Conservation (phyloP, 2,888 invertebrate genomes). For the Lasioglossum oenotherae region DNA sequence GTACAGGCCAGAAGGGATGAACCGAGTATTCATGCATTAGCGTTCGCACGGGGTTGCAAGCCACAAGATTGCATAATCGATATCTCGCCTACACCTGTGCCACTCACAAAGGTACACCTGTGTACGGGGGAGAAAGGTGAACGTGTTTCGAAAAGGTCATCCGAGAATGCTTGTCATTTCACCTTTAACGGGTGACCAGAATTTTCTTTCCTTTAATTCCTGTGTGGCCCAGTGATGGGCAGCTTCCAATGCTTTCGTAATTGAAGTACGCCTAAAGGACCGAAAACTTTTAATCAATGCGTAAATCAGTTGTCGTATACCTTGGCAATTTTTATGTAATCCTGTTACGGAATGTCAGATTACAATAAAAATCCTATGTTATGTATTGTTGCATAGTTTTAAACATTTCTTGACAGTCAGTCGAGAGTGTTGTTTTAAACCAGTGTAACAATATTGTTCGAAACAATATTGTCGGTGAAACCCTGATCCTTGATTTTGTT, state of each 20-base stretch:
- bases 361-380: no score
- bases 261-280: neutral
- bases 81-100: slow-evolving; percentile 77
- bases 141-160: slow-evolving; percentile 65
- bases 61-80: slow-evolving; percentile 82
- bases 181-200: neutral
- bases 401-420: no score
- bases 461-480: neutral
- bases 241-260: no score
- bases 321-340: no score
- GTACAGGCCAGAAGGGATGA: slow-evolving; percentile 52
- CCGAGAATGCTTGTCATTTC: slow-evolving; percentile 53
- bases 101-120: slow-evolving; percentile 73
- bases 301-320: no score
- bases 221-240: neutral
- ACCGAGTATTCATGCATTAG: slow-evolving; percentile 57
- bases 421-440: no score
- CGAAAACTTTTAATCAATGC: no score
- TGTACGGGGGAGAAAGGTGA: slow-evolving; percentile 61
- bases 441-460: no score
- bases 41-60: slow-evolving; percentile 64
- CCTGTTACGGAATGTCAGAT: no score
- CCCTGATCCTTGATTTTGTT: slow-evolving; percentile 6
- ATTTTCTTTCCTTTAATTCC: neutral
- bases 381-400: no score